Evolutionary conservation across 2,888 invertebrate genomes (phyloP).

Genomic region (Chouioia cunea): DNA sequence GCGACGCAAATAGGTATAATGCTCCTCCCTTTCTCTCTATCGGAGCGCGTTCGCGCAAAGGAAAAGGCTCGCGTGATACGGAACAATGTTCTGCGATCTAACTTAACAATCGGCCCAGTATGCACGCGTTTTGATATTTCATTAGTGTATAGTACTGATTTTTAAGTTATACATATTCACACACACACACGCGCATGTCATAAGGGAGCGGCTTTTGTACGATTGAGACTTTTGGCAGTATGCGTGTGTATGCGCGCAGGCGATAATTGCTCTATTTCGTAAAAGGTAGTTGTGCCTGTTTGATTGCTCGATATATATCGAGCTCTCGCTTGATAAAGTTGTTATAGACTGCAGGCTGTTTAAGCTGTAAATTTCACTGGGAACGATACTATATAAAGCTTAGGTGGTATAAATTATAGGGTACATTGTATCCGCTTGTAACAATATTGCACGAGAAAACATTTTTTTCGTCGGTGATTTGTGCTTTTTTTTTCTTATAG

Average conservation of each 20-base stretch:
- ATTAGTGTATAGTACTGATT: conserved; percentile 18
- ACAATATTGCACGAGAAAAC: no score
- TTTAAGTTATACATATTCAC: no score
- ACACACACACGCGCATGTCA: no score
- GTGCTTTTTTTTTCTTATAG: no score
- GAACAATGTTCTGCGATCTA: conserved; percentile 53
- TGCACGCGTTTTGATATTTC: conserved; percentile 37
- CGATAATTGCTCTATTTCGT: conserved; percentile 43
- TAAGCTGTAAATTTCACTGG: no score
- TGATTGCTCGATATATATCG: background rate
- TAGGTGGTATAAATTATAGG: no score
- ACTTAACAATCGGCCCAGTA: conserved; percentile 22
- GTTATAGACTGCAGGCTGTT: background rate
- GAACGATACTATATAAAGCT: no score
- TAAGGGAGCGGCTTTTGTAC: no score
- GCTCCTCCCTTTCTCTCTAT: conserved; percentile 49
- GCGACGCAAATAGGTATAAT: conserved; percentile 51
- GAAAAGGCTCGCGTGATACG: conserved; percentile 53
- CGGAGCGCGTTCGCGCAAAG: conserved; percentile 30
- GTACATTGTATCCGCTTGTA: no score
- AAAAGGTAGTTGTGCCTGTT: background rate
- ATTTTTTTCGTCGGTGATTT: no score
- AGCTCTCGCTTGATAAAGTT: conserved; percentile 3
- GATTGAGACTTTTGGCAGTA: background rate
- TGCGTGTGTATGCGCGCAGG: background rate